Base-by-base conservation (phyloP, 1,140 invertebrate genomes). In the Tetragonula clypearis region DNA sequence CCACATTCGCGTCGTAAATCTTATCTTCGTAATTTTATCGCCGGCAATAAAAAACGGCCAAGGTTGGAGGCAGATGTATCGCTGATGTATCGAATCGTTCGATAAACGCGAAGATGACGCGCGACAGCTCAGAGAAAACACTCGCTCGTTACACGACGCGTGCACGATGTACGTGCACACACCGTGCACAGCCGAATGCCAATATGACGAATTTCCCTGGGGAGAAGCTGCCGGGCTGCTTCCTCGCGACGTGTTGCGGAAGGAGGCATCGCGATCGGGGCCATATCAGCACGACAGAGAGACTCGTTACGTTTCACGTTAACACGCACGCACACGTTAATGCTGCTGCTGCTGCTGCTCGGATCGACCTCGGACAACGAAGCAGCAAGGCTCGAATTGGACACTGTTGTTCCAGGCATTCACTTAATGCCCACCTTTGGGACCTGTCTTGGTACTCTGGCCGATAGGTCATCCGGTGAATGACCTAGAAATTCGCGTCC, bases 141-240 rank as follows among this genome's bases (percentile, higher is more conserved):
- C 71, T n/a, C 17, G 41, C 58, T 83, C 72, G 41, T 75, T 78
- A 86, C 77, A 26, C 30, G 73, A 74, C 5, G 41, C 41, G 41
- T 69, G 35, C 60, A 79, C 66, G 62, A 41, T 53, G 75, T 55
- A 87, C 55, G 62, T 56, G 75, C 23, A 60, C 21, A 62, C 23
- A 62, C 35, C 79, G 62, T 85, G 84, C 66, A 30, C 76, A 66
- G 78, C 35, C 35, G 89, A 86, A 89, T 87, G 66, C 89, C 91
- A 90, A 92, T 92, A 90, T 88, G 86, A 87, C 89, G 91, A 91
- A 92, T 92, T 92, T 92, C 91, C 90, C 91, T 14, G 15, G 87
- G 77, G 88, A 76, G 26, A 26, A 21, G 4, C 58, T 35, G 35
- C 35, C 12, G 5, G 4, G 35, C 35, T 73, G 79, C n/a, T 79